These are phyloP conservation scores for Drosophila merina DNA, from an alignment of 2,888 invertebrate species.

Conservation along the genomic window DNA sequence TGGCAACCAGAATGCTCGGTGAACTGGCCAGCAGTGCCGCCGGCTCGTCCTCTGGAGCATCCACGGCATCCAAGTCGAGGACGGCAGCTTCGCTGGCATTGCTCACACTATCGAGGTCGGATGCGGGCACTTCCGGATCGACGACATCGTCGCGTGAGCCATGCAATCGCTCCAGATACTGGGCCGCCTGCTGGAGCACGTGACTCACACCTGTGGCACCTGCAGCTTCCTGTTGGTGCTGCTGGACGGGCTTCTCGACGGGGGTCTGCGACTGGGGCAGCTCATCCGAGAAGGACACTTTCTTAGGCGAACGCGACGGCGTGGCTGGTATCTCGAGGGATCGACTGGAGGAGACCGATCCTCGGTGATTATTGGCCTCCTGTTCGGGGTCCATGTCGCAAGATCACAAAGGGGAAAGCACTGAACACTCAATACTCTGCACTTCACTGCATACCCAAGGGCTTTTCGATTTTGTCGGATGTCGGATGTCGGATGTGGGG, in stretches of 20 bases:
- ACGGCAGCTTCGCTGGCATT: conserved; percentile 49
- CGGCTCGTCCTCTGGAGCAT: conserved; percentile 13
- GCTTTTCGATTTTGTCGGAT: background rate
- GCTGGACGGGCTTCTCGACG: conserved; percentile 36
- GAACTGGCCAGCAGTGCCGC: conserved; percentile 36
- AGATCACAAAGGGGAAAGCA: conserved; percentile 16
- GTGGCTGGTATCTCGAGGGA: conserved; percentile 81
- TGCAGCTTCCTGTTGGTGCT: conserved; percentile 8
- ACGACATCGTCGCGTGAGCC: conserved; percentile 60
- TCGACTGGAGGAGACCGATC: conserved; percentile 81
- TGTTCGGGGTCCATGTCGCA: conserved; percentile 54
- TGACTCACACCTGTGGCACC: conserved; percentile 72
- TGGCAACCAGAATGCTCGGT: conserved; percentile 61
- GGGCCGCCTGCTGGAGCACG: conserved; percentile 78
- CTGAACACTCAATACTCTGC: conserved; percentile 7
- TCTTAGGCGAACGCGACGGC: conserved; percentile 82
- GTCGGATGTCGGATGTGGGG: background rate
- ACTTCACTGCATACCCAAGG: conserved; percentile 21
- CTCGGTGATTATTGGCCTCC: conserved; percentile 73
- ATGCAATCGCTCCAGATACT: conserved; percentile 82
- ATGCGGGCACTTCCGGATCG: conserved; percentile 25
- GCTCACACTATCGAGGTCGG: conserved; percentile 12
- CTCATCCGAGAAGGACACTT: conserved; percentile 84
- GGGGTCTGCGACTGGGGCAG: conserved; percentile 62
- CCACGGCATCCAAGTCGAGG: conserved; percentile 51